These are phyloP conservation scores for Encarsia formosa DNA, from an alignment of 2,888 invertebrate species.

Conservation along the genomic window DNA sequence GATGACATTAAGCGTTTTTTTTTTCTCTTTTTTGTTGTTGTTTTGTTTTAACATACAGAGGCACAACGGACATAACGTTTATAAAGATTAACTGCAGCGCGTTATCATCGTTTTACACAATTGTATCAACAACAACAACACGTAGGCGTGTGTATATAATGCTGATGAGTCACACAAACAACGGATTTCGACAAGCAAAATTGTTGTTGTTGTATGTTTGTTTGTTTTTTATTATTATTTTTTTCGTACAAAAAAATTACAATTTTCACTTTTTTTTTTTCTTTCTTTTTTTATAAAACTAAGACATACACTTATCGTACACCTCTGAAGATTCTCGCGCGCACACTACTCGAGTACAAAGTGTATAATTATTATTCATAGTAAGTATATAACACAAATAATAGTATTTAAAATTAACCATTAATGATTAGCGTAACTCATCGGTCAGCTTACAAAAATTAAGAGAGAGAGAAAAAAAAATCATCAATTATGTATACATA, in stretches of 20 bases:
- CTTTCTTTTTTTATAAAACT: slow-evolving; percentile 15
- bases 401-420: slow-evolving; percentile 14
- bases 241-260: slow-evolving; percentile 28
- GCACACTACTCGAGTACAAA: slow-evolving; percentile 20
- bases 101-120: too few relatives aligned
- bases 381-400: slow-evolving; percentile 24
- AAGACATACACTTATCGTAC: slow-evolving; percentile 14
- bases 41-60: slow-evolving; percentile 26
- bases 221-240: slow-evolving; percentile 13
- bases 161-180: too few relatives aligned
- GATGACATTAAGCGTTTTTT: slow-evolving; percentile 27
- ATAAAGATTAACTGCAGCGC: slow-evolving; percentile 24
- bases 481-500: too few relatives aligned
- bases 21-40: too few relatives aligned
- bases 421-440: slow-evolving; percentile 23
- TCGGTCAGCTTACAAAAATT: slow-evolving; percentile 28
- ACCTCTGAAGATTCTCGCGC: slow-evolving; percentile 4
- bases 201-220: too few relatives aligned
- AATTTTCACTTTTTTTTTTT: too few relatives aligned
- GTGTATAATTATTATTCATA: too few relatives aligned
- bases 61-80: slow-evolving; percentile 29
- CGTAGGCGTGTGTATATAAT: too few relatives aligned
- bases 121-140: too few relatives aligned
- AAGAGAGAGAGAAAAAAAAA: too few relatives aligned
- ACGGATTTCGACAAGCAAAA: slow-evolving; percentile 21